Conservation (phyloP, 2,113 vertebrate species). For the Manacus vitellinus region DNA sequence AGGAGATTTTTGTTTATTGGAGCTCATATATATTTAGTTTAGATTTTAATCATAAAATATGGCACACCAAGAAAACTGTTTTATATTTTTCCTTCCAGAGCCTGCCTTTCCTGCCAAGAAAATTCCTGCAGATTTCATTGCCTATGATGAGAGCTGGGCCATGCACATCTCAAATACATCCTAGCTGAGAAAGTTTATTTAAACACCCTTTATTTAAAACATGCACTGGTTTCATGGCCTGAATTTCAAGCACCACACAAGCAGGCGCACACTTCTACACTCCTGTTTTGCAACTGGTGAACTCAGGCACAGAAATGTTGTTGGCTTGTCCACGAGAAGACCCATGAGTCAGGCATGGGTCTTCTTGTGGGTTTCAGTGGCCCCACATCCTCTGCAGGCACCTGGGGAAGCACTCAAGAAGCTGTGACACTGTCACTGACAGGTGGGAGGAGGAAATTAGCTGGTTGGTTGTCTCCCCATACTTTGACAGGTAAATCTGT, state of each 20-base stretch:
- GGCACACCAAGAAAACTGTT: neutral
- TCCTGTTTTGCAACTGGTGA: neutral
- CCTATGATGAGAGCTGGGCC: neutral
- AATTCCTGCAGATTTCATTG: slow-evolving; percentile 21
- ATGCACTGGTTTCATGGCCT: rapidly evolving
- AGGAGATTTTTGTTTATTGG: slow-evolving; percentile 54
- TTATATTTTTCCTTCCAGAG: neutral
- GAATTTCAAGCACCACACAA: neutral
- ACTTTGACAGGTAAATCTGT: neutral
- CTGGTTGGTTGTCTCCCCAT: neutral
- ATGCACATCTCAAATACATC: neutral
- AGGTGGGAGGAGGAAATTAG: neutral
- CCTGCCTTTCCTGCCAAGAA: neutral
- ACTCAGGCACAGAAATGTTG: neutral
- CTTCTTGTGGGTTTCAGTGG: neutral
- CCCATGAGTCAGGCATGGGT: neutral
- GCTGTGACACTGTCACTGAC: neutral
- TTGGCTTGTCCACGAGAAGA: neutral
- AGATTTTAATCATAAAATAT: slow-evolving; percentile 38
- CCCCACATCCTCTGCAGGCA: rapidly evolving
- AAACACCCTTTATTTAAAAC: neutral
- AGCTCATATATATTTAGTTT: slow-evolving; percentile 23
- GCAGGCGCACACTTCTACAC: neutral
- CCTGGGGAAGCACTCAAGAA: rapidly evolving
- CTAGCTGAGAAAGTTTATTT: neutral